Evolutionary conservation across 2,113 vertebrate genomes (phyloP), one percentile per base, ranked within the genome.

Genomic region (Hiodon alosoides): DNA sequence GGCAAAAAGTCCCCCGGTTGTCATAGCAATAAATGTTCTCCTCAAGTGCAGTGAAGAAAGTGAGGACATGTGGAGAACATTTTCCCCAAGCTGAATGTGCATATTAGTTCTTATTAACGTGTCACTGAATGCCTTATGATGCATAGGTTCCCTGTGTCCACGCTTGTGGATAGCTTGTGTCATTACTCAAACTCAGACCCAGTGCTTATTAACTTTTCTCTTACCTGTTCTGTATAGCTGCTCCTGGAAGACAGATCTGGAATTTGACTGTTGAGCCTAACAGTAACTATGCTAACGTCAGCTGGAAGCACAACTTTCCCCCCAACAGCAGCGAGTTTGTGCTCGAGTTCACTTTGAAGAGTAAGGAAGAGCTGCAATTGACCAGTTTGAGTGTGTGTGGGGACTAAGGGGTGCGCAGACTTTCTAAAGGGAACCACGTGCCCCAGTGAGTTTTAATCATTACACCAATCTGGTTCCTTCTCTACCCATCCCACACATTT

Each of bases 201-300:
- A 9, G 4, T 53, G 53, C 61, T 73, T n/a, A 51, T 31, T 9
- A 70, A 66, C 88, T 89, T 85, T 93, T 78, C 92, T 93, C 90
- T 94, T 90, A 89, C 89, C 89, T 87, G 79, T 90, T 89, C 88
- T 90, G 85, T 86, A 91, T 92, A 96, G 96, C 91, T 86, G 82
- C 81, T 74, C 88, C 88, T 67, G 91, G 86, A 92, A 82, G 77
- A 89, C 86, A 86, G 90, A 96, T 98, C 90, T 96, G 94, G 95
- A 94, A 98, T 90, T 80, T 99, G 94, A 97, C 93, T 81, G 95
- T 95, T 90, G 92, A 93, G 86, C 88, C 94, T 86, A 96, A 96
- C 94, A 98, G 93, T 95, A 93, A 97, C 95, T 94, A 94, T 92
- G 93, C 94, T 94, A 96, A 96, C 91, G 90, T 99, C 95, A 97